A percentile compares a stretch with the other conserved stretches of the same genome.
phyloP scores from a whole-genome alignment of 2,113 vertebrate species.

The Malurus alboscapulatus region DNA sequence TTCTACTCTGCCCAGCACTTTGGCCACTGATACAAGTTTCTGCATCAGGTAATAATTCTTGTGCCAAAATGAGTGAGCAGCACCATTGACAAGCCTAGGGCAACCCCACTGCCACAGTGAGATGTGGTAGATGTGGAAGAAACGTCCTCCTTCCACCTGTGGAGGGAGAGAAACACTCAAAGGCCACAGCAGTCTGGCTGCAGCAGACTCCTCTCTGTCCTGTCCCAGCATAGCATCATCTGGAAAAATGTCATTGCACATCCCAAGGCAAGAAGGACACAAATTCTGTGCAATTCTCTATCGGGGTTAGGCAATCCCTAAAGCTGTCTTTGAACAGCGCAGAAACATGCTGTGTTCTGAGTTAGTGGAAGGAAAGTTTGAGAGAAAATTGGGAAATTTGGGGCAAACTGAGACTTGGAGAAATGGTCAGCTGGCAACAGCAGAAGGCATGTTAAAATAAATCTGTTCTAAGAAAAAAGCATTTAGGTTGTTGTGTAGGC shows the following conservation, averaged over 20 bases:
- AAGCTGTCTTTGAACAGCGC: neutral
- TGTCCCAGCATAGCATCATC: neutral
- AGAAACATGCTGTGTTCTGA: conserved; percentile 7
- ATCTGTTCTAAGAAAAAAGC: neutral
- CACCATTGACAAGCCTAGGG: neutral
- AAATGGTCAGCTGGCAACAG: neutral
- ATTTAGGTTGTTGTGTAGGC: neutral
- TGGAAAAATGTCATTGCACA: neutral
- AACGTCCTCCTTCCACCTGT: neutral
- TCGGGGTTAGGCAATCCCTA: conserved; percentile 2
- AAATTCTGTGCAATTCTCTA: conserved; percentile 11
- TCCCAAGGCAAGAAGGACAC: conserved; percentile 18
- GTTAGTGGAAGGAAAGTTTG: conserved; percentile 20
- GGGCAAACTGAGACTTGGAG: neutral
- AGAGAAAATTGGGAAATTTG: conserved; percentile 31
- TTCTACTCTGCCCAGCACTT: neutral
- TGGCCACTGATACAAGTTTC: accelerated
- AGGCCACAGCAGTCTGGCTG: neutral
- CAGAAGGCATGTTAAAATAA: neutral
- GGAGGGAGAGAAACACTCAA: neutral
- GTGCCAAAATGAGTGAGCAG: neutral
- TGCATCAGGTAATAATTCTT: neutral
- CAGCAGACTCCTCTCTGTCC: neutral
- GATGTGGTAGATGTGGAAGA: neutral
- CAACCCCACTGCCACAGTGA: neutral